phyloP scores from a whole-genome alignment of 2,113 vertebrate species.

The Myotis yumanensis region DNA sequence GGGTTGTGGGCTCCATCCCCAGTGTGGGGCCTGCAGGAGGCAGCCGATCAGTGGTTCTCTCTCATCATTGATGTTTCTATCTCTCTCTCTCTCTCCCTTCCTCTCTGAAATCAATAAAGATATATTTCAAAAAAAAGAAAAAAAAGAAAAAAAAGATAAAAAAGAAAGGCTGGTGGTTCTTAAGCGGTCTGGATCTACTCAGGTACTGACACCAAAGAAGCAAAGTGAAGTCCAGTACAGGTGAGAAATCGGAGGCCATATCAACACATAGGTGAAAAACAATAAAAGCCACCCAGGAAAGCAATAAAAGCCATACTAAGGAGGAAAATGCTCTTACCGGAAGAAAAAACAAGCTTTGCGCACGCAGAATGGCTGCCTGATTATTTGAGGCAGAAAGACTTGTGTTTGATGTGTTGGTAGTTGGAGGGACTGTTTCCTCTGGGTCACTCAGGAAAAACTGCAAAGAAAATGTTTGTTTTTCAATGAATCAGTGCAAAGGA shows the following conservation, averaged over 20 bases:
- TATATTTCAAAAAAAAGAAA: too few species aligned
- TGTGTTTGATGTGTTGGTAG: slow-evolving; percentile 90
- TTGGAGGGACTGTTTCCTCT: slow-evolving; percentile 75
- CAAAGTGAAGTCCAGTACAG: background rate
- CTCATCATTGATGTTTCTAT: too few species aligned
- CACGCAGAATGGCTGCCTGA: slow-evolving; percentile 82
- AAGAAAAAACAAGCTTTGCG: slow-evolving; percentile 93
- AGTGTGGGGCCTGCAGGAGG: too few species aligned
- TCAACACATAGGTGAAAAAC: fast-evolving
- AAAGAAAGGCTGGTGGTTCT: background rate
- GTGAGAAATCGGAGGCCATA: background rate
- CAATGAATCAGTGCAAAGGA: slow-evolving; percentile 53
- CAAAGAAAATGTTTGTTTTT: slow-evolving; percentile 58
- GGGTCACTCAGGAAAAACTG: slow-evolving; percentile 94
- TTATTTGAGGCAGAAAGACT: slow-evolving; percentile 84
- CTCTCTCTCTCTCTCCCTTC: too few species aligned
- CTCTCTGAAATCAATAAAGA: too few species aligned
- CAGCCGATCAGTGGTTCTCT: too few species aligned
- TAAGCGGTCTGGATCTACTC: background rate
- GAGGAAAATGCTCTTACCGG: slow-evolving; percentile 88
- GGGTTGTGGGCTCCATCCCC: too few species aligned
- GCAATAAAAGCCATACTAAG: background rate
- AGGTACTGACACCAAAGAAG: background rate
- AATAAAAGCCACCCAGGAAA: background rate
- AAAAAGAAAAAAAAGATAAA: too few species aligned